Percentiles rank a stretch among this genome's conserved stretches.
These are phyloP conservation scores for Catocala fraxini DNA, from an alignment of 2,888 invertebrate genomes.

Conservation along the genomic window DNA sequence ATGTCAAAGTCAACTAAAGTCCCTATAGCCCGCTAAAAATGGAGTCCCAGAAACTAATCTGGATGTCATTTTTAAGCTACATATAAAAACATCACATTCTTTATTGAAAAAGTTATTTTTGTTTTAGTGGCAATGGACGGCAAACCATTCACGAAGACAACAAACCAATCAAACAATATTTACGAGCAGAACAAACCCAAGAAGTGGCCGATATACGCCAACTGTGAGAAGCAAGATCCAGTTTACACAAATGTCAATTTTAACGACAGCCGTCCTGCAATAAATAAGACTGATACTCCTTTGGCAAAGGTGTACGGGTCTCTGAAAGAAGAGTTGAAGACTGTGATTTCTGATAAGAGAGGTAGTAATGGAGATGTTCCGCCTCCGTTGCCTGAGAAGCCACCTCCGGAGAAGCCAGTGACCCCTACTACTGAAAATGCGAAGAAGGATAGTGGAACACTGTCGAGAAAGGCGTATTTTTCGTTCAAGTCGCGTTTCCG, in stretches of 20 bases:
- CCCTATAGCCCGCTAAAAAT: too few species aligned
- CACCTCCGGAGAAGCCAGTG: slow-evolving; percentile 70
- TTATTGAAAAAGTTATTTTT: not conserved
- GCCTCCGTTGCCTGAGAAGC: slow-evolving; percentile 75
- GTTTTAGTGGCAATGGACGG: slow-evolving; percentile 80
- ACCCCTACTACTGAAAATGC: slow-evolving; percentile 70
- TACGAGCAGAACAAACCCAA: slow-evolving; percentile 68
- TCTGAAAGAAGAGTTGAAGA: slow-evolving; percentile 80
- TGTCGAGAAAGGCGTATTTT: slow-evolving; percentile 83
- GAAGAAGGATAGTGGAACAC: slow-evolving; percentile 78
- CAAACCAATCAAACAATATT: slow-evolving; percentile 63
- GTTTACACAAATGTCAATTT: slow-evolving; percentile 76
- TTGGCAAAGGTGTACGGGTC: slow-evolving; percentile 61
- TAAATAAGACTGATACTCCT: slow-evolving; percentile 76
- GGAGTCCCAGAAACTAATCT: too few species aligned
- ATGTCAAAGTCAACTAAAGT: too few species aligned
- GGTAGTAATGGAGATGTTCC: slow-evolving; percentile 71
- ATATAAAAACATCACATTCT: too few species aligned
- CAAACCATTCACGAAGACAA: slow-evolving; percentile 71
- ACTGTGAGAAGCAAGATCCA: slow-evolving; percentile 71
- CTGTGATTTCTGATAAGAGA: slow-evolving; percentile 73
- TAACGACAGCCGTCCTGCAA: slow-evolving; percentile 60
- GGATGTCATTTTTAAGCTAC: too few species aligned
- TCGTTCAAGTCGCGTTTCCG: slow-evolving; percentile 89
- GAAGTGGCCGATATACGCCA: slow-evolving; percentile 75